Percentiles rank a stretch among this genome's conserved stretches.
Evolutionary conservation across 2,888 invertebrate species (phyloP).

Genomic region (Abrostola triplasia): DNA sequence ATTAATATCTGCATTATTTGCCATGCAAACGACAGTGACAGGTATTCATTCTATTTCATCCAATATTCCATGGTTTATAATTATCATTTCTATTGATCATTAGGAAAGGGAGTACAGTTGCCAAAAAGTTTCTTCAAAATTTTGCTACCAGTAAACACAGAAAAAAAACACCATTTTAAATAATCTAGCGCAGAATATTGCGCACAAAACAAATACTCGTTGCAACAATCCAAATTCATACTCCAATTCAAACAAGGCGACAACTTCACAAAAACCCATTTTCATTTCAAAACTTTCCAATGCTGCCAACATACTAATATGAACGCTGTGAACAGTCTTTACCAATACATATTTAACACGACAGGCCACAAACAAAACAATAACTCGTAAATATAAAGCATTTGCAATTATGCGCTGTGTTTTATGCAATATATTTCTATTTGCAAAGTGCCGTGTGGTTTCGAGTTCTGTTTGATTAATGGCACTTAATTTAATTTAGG

Average conservation of each 20-base stretch:
- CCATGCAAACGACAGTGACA: no score
- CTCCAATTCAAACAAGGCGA: constrained; percentile 6
- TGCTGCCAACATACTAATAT: background rate
- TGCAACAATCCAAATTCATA: background rate
- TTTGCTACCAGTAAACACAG: no score
- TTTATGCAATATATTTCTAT: constrained; percentile 32
- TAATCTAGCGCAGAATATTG: no score
- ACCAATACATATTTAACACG: constrained; percentile 42
- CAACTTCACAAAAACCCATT: constrained; percentile 1
- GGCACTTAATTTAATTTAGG: constrained; percentile 1
- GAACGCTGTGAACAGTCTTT: constrained; percentile 19
- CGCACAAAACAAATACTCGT: no score
- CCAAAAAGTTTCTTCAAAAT: no score
- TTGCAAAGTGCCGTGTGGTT: constrained; percentile 23
- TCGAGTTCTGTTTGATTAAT: constrained; percentile 36
- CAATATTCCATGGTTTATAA: no score
- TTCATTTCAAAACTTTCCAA: constrained; percentile 11
- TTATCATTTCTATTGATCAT: no score
- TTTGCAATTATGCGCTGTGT: constrained; percentile 37
- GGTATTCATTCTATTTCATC: no score
- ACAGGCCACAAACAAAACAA: constrained; percentile 39
- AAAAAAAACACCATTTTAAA: no score
- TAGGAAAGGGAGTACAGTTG: no score
- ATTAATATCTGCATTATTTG: no score
- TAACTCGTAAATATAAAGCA: constrained; percentile 33